phyloP scores from a whole-genome alignment of 1,140 invertebrate species.

The Pantala flavescens region DNA sequence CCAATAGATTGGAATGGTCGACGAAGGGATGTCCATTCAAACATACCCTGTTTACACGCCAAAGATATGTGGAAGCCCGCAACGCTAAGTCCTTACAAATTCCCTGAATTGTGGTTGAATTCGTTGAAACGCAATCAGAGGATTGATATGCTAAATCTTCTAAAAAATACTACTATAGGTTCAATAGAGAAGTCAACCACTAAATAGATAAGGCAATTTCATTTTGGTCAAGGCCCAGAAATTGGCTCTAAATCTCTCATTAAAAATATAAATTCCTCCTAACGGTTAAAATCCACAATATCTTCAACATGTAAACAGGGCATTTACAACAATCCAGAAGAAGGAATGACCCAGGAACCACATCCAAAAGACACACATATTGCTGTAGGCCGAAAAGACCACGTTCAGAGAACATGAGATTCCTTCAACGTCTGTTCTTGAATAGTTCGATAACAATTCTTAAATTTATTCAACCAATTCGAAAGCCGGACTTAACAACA shows the following conservation, averaged over 20 bases:
- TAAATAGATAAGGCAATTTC: not conserved
- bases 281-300: conserved; percentile 7
- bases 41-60: not conserved
- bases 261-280: not conserved
- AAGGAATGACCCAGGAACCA: not conserved
- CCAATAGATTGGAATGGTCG: not conserved
- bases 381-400: no score
- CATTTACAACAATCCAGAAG: conserved; percentile 3
- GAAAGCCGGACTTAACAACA: no score
- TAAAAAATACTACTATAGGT: not conserved
- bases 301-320: conserved; percentile 9
- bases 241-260: not conserved
- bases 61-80: not conserved
- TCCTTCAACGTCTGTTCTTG: no score
- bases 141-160: not conserved
- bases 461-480: no score
- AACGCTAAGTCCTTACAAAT: not conserved
- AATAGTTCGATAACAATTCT: no score
- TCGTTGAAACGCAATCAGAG: not conserved
- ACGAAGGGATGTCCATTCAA: not conserved
- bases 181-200: not conserved
- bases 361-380: no score
- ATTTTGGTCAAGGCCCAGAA: not conserved
- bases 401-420: no score
- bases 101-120: not conserved